phyloP scores from a whole-genome alignment of 2,888 invertebrate genomes.

The Leucozona laternaria region DNA sequence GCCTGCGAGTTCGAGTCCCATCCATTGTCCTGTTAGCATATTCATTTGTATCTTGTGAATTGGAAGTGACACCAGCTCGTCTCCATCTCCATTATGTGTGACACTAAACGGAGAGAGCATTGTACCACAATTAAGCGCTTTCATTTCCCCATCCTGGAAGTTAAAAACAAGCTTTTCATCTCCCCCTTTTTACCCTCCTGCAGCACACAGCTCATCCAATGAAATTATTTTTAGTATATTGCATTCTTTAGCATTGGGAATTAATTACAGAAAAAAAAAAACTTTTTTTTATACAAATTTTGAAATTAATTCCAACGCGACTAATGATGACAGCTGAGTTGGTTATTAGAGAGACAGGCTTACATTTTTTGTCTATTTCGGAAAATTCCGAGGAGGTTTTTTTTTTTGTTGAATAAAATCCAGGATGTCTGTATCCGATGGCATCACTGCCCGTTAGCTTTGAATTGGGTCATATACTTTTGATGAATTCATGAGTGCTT shows the following conservation, averaged over 20 bases:
- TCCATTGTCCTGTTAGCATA: constrained; percentile 61
- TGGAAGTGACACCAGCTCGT: constrained; percentile 61
- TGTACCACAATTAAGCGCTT: constrained; percentile 61
- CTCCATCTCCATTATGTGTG: constrained; percentile 44
- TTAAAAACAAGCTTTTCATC: constrained; percentile 40
- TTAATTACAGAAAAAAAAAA: constrained; percentile 39
- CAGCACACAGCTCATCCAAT: constrained; percentile 23
- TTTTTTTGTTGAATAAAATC: constrained; percentile 31
- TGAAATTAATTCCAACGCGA: constrained; percentile 25
- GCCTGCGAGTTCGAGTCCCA: constrained; percentile 45
- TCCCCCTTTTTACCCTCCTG: no score
- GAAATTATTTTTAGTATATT: constrained; percentile 40
- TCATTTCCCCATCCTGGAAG: constrained; percentile 49
- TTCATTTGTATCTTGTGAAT: constrained; percentile 63
- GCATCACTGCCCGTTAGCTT: constrained; percentile 47
- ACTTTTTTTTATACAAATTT: constrained; percentile 13
- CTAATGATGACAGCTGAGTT: constrained; percentile 41
- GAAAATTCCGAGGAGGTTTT: constrained; percentile 12
- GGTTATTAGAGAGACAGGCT: constrained; percentile 25
- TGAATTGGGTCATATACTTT: constrained; percentile 68
- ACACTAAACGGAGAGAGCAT: constrained; percentile 50
- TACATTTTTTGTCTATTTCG: constrained; percentile 11
- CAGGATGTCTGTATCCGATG: constrained; percentile 58
- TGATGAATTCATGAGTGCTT: constrained; percentile 63
- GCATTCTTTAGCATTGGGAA: constrained; percentile 52